Evolutionary conservation across 1,140 invertebrate genomes (phyloP).

Genomic region (Helicoverpa armigera): DNA sequence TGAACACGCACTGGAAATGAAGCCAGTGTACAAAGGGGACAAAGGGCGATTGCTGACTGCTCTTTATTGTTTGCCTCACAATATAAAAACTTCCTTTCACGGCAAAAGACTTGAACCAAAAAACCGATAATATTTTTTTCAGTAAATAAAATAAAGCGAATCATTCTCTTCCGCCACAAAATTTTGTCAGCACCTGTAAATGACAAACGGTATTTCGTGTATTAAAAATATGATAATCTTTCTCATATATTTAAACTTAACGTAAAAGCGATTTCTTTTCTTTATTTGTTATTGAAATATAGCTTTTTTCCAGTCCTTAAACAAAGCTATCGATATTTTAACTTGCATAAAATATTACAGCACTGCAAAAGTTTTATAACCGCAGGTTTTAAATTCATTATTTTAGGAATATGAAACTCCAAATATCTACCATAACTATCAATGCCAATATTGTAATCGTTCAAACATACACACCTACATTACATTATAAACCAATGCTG

Average conservation of each 20-base stretch:
- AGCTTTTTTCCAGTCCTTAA: too few species aligned
- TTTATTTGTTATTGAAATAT: background rate
- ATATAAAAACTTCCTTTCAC: conserved; percentile 33
- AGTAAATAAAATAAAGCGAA: background rate
- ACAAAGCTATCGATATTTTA: too few species aligned
- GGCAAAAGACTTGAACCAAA: conserved; percentile 10
- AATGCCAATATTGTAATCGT: too few species aligned
- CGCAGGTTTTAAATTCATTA: too few species aligned
- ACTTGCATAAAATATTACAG: too few species aligned
- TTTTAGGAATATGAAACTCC: background rate
- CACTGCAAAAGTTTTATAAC: too few species aligned
- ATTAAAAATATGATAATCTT: background rate
- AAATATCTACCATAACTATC: background rate
- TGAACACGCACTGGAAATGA: conserved; percentile 32
- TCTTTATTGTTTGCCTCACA: conserved; percentile 36
- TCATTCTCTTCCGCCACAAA: conserved; percentile 1
- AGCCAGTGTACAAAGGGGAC: conserved; percentile 31
- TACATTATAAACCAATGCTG: background rate
- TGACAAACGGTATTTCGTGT: conserved; percentile 14
- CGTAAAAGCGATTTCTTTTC: background rate
- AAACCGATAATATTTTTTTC: conserved; percentile 18
- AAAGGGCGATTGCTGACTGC: conserved; percentile 14
- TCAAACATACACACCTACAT: background rate
- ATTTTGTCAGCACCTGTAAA: conserved; percentile 4
- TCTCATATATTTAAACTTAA: background rate